phyloP scores from a whole-genome alignment of 2,888 invertebrate species.

The Xestia xanthographa region DNA sequence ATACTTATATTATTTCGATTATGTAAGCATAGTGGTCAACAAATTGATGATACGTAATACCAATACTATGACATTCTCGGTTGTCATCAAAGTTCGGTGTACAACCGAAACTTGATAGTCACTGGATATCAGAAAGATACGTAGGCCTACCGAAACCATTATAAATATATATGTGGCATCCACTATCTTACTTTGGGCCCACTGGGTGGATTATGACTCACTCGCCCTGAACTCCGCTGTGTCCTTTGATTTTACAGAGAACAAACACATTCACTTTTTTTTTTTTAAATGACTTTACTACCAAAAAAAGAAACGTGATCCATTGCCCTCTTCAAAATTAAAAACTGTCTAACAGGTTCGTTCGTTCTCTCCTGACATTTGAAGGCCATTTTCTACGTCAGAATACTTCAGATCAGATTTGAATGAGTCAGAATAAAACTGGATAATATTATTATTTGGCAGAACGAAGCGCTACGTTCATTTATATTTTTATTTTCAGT shows the following conservation, averaged over 20 bases:
- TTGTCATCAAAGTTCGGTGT: no score
- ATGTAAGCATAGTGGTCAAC: no score
- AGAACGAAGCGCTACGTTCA: slow-evolving; percentile 40
- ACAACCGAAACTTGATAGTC: no score
- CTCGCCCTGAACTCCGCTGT: no score
- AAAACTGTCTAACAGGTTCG: slow-evolving; percentile 2
- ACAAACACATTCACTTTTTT: background rate
- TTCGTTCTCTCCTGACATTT: slow-evolving; percentile 35
- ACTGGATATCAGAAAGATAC: no score
- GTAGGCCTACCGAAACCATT: no score
- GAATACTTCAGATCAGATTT: slow-evolving; percentile 34
- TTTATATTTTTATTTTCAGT: slow-evolving; percentile 54
- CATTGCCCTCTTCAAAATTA: slow-evolving; percentile 10
- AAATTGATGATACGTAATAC: no score
- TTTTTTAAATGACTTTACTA: background rate
- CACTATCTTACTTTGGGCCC: no score
- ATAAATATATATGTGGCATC: no score
- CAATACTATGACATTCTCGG: no score
- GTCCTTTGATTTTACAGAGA: background rate
- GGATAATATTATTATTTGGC: slow-evolving; percentile 48
- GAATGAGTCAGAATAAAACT: slow-evolving; percentile 54
- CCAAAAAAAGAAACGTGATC: background rate
- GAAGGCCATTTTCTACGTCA: slow-evolving; percentile 61
- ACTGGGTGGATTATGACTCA: no score
- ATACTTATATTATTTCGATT: no score